Percentiles rank a stretch among this genome's conserved stretches.
phyloP scores from a whole-genome alignment of 64 coral and sea anemone species.

The Montipora foliosa region DNA sequence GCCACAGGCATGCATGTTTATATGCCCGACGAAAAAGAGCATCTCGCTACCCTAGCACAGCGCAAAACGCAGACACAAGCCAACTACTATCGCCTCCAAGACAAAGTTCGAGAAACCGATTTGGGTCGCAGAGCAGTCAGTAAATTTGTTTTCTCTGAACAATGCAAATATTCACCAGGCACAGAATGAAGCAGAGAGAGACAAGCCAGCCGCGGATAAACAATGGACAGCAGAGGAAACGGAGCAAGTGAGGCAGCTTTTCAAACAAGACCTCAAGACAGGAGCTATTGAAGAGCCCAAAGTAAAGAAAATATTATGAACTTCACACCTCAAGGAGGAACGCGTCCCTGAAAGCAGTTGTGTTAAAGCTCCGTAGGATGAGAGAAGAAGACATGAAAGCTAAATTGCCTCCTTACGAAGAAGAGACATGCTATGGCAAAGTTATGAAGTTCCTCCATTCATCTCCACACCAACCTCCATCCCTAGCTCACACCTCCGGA shows the following conservation, averaged over 20 bases:
- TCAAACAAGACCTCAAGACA: constrained; percentile 48
- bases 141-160: constrained; percentile 64
- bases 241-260: constrained; percentile 50
- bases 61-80: constrained; percentile 68
- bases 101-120: constrained; percentile 63
- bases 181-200: constrained; percentile 23
- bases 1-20: constrained; percentile 61
- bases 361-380: constrained; percentile 55
- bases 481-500: background rate
- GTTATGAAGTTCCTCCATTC: background rate
- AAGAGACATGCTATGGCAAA: constrained; percentile 6
- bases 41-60: constrained; percentile 64
- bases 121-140: constrained; percentile 54
- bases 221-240: constrained; percentile 51
- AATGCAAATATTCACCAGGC: constrained; percentile 2
- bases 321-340: constrained; percentile 29
- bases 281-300: constrained; percentile 49
- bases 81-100: constrained; percentile 52
- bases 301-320: constrained; percentile 49
- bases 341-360: constrained; percentile 37
- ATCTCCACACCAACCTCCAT: background rate
- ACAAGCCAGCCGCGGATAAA: background rate
- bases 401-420: background rate
- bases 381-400: constrained; percentile 32
- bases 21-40: constrained; percentile 59